Base-by-base conservation (phyloP, 2,113 vertebrate species). In the Trachemys scripta region DNA sequence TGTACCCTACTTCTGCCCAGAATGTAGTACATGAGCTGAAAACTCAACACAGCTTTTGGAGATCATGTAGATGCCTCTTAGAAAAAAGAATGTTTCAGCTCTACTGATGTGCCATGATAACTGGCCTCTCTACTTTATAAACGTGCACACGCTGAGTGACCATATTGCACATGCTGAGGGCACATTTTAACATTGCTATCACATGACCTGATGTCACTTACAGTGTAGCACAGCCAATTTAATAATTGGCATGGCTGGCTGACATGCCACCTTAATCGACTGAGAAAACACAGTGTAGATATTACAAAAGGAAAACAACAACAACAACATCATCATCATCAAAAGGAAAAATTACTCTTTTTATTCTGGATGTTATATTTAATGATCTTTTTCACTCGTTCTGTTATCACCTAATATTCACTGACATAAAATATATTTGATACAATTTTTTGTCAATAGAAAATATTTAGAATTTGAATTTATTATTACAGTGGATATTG, bases 321-420 rank as follows among this genome's bases (percentile, higher is more conserved):
- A 14, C 49, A 50, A 47, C 45, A 47, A 47, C 45, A 42, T 4
- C 42, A 42, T 42, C 42, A 42, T 42, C 42, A 42, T 42, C 42
- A 50, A 82, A 89, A 56, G 5, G 14, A 65, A 80, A 90, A 93
- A 62, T 13, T 76, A 57, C 16, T 49, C 47, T 50, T 85, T 31
- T 62, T 88, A 50, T 62, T 57, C 31, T 29, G 91, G 19, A 45
- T 20, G 17, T 88, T n/a, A 78, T 8, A 8, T 49, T 79, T 47
- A 69, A 86, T 84, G 50, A 87, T 81, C n/a, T 94, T 82, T 86
- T 83, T 89, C n/a, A 45, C 10, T 88, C 9, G 27, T 92, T 88
- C 35, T 89, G 16, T 62, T 82, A 56, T 10, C 20, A 82, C 6
- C 80, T 22, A 87, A 88, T 89, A 95, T 49, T 82, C 25, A 65